A percentile compares a stretch with the other conserved stretches of the same genome.
Evolutionary conservation across 2,113 vertebrate genomes (phyloP).

Genomic region (Leucosticte australis): DNA sequence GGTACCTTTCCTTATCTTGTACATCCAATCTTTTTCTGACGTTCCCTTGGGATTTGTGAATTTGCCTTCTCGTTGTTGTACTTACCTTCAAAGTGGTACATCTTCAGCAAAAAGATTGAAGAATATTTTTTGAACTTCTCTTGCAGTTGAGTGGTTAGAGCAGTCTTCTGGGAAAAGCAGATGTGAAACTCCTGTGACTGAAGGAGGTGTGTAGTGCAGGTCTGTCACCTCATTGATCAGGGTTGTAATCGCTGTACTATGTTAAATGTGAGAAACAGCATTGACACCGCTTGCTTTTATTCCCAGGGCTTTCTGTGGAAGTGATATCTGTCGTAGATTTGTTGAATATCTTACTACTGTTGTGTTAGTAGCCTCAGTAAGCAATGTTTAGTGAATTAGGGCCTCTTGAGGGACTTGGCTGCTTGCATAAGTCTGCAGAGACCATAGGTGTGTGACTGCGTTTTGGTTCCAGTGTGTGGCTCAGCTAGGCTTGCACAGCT

Average conservation of each 20-base stretch:
- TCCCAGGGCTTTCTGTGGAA: neutral
- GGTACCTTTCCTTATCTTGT: neutral
- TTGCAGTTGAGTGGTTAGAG: neutral
- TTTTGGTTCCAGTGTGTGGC: neutral
- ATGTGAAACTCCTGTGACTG: neutral
- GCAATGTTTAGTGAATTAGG: neutral
- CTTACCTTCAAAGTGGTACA: neutral
- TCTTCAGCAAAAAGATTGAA: neutral
- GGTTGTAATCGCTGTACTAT: accelerated
- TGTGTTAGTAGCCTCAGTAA: neutral
- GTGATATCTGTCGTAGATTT: neutral
- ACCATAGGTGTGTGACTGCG: neutral
- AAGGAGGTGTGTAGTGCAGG: neutral
- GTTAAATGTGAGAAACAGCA: neutral
- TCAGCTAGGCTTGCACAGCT: neutral
- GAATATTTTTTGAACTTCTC: neutral
- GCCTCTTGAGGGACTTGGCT: neutral
- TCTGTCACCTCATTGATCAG: neutral
- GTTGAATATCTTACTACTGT: neutral
- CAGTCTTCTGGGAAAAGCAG: neutral
- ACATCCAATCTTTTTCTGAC: neutral
- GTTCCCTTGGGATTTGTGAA: neutral
- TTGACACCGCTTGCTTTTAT: neutral
- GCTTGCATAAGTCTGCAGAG: neutral
- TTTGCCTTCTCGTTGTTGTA: neutral